Evolutionary conservation across 2,888 invertebrate species (phyloP).

Genomic region (Fabriciana adippe): DNA sequence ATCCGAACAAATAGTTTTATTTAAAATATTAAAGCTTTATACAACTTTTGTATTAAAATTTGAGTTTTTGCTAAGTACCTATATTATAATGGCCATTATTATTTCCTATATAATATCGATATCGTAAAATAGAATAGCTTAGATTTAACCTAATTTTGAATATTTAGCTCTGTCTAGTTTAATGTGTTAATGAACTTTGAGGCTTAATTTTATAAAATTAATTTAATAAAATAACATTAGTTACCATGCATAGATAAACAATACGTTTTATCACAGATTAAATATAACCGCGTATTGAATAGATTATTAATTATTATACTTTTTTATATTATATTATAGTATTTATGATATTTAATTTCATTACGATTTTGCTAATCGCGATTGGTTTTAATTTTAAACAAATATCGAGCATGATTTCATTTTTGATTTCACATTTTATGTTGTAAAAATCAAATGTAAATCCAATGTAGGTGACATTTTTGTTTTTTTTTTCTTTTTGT

Average conservation of each 20-base stretch:
- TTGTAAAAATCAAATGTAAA: too few species aligned
- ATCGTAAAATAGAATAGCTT: conserved; percentile 22
- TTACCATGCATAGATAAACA: conserved; percentile 31
- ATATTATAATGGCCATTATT: conserved; percentile 25
- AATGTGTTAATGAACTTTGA: conserved; percentile 29
- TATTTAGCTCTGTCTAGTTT: conserved; percentile 5
- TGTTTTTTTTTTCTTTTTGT: too few species aligned
- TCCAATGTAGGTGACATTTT: too few species aligned
- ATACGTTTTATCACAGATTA: conserved; percentile 15
- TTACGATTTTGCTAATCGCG: too few species aligned
- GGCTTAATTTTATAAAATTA: conserved; percentile 28
- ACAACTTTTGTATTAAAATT: too few species aligned
- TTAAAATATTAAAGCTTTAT: too few species aligned
- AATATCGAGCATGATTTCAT: too few species aligned
- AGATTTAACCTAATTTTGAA: conserved; percentile 17
- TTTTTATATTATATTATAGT: too few species aligned
- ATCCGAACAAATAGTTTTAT: too few species aligned
- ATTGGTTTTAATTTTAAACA: too few species aligned
- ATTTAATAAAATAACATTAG: conserved; percentile 24
- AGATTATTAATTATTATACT: background rate
- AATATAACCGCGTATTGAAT: background rate
- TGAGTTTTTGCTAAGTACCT: background rate
- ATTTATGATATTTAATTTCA: too few species aligned
- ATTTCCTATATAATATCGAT: conserved; percentile 9
- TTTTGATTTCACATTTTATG: too few species aligned